Evolutionary conservation across 1,140 invertebrate species (phyloP).

Genomic region (Pissodes strobi): DNA sequence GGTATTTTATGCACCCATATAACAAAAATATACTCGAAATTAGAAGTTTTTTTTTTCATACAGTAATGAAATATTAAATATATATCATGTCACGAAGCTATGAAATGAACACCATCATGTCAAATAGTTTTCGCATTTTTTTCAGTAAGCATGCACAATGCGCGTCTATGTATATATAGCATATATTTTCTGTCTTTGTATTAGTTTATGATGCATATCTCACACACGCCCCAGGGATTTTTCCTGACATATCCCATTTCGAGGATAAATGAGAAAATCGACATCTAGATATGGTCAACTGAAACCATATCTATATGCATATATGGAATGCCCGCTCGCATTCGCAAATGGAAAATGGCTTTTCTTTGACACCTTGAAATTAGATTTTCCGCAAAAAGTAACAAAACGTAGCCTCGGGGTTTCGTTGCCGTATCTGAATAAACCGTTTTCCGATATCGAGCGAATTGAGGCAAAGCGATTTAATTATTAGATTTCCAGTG

Average conservation of each 20-base stretch:
- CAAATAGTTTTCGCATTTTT: too few relatives aligned
- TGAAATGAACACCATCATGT: too few relatives aligned
- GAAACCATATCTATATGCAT: conserved; percentile 51
- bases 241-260: conserved; percentile 38
- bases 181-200: conserved; percentile 19
- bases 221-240: conserved; percentile 29
- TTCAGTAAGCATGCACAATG: too few relatives aligned
- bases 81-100: too few relatives aligned
- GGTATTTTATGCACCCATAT: too few relatives aligned
- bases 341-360: conserved; percentile 54
- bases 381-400: conserved; percentile 55
- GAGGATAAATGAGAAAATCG: conserved; percentile 40
- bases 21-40: too few relatives aligned
- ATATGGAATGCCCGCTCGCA: conserved; percentile 49
- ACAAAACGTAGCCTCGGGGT: conserved; percentile 34
- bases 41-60: too few relatives aligned
- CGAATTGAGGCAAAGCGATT: too few relatives aligned
- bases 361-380: conserved; percentile 58
- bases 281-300: conserved; percentile 49
- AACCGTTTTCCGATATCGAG: not conserved
- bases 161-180: too few relatives aligned
- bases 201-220: conserved; percentile 35
- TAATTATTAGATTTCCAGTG: too few relatives aligned
- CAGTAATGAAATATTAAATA: too few relatives aligned
- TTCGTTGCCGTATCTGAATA: conserved; percentile 2